Conservation (phyloP, 2,113 vertebrate genomes). For the Fregata magnificens region DNA sequence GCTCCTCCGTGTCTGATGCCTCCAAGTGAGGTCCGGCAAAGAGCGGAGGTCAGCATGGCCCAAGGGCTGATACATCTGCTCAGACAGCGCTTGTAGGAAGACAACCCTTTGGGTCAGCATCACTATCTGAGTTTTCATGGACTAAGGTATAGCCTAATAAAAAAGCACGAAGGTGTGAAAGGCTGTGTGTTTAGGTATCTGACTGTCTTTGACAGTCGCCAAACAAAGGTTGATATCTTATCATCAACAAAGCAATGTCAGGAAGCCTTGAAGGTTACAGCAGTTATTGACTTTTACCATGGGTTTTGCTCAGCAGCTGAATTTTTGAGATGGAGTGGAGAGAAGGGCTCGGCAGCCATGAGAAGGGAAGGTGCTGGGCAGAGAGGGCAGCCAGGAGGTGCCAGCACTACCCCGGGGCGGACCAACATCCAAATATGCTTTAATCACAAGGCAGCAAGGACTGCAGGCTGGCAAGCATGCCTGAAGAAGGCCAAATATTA, state of each 20-base stretch:
- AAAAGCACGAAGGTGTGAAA: not conserved
- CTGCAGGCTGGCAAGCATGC: accelerated
- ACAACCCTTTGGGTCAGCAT: not conserved
- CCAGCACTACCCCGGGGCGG: not conserved
- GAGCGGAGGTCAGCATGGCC: not conserved
- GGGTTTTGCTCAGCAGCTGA: not conserved
- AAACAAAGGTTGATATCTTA: not conserved
- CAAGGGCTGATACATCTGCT: not conserved
- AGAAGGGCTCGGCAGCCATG: not conserved
- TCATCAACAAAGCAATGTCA: not conserved
- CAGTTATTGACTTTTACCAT: not conserved
- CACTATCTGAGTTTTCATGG: not conserved
- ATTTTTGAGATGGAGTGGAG: not conserved
- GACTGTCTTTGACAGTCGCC: not conserved
- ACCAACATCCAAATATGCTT: not conserved
- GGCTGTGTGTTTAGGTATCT: not conserved
- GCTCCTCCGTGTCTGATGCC: not conserved
- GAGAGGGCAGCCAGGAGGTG: not conserved
- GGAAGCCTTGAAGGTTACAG: not conserved
- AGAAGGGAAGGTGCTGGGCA: not conserved
- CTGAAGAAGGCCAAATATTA: not conserved
- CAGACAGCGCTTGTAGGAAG: not conserved
- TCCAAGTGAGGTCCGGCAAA: not conserved
- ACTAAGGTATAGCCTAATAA: not conserved
- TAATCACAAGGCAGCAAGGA: not conserved